Percentiles rank a stretch among this genome's conserved stretches.
Evolutionary conservation across 2,113 vertebrate genomes (phyloP).

Genomic region (Cettia cetti): DNA sequence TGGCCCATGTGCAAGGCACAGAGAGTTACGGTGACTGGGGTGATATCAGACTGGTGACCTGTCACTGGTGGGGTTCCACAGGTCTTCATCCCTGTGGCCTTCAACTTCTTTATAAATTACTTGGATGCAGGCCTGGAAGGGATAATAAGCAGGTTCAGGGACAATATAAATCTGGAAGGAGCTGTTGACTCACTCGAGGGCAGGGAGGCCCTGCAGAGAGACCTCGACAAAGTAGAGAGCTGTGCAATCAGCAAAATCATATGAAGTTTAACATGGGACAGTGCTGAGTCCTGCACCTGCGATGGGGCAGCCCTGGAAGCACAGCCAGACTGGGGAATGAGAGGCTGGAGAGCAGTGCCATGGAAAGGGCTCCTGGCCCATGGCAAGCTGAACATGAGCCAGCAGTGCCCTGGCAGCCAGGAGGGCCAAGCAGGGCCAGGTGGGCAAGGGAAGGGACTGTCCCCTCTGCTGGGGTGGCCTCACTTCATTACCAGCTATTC

Average conservation of each 20-base stretch:
- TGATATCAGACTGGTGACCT: not conserved
- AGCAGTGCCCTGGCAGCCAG: not conserved
- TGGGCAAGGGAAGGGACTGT: not conserved
- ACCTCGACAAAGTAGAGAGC: rapidly evolving
- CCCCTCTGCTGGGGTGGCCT: not conserved
- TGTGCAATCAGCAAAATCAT: rapidly evolving
- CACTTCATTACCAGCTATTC: rapidly evolving
- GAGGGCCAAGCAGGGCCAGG: not conserved
- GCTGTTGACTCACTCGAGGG: not conserved
- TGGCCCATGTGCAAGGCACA: not conserved
- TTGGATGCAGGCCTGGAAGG: not conserved
- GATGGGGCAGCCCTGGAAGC: not conserved
- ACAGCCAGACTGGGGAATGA: not conserved
- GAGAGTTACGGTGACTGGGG: not conserved
- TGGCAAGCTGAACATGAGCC: not conserved
- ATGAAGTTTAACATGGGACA: rapidly evolving
- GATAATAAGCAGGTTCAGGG: too few relatives aligned
- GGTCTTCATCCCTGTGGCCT: not conserved
- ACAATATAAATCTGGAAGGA: not conserved
- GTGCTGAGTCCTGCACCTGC: rapidly evolving
- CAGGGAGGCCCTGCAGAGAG: not conserved
- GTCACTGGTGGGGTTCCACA: not conserved
- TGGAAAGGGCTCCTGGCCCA: not conserved
- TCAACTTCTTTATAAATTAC: not conserved
- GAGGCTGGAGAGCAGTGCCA: not conserved